Evolutionary conservation across 2,797 vertebrate species (phyloP), one percentile per base, ranked within the genome.

Genomic region (Rhincodon typus): DNA sequence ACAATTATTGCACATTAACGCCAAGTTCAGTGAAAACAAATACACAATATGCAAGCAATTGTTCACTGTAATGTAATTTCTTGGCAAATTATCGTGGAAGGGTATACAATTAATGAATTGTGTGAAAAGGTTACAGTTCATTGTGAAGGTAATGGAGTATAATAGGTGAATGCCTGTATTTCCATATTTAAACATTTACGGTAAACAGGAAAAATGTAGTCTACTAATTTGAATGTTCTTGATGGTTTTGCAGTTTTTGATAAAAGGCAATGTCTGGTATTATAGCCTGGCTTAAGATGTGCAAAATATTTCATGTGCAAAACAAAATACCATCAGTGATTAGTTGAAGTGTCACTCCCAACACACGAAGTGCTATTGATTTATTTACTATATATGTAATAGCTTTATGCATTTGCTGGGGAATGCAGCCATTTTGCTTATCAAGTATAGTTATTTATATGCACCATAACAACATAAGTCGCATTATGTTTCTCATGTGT

Each of bases 351-450:
- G 42, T 72, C 38, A 50, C n/a, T 74, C 50, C 57, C 50, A 53
- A 27, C 30, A 53, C 38, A 46, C n/a, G 15, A 74, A 95, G 5
- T 72, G 42, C 13, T 38, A 42, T 23, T 94, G 23, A 72, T 94
- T 72, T 94, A 94, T 67, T 62, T 88, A 57, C 86, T 88, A 50
- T 94, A 38, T 74, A 30, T 94, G 90, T 10, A 69, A 25, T 42
- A 23, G 90, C n/a, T 93, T 93, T 93, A 93, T 67, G 66, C 62
- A 25, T 93, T 93, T 66, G 66, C 66, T 93, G 42, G 62, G n/a
- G 23, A 74, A 53, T 95, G 94, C 94, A 95, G 94, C 94, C 94
- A 95, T 95, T 95, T 95, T 95, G 70, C 70, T 95, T 74, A 95
- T 95, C 46, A 95, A 53, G 30, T 95, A 46, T 46, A 50, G 23